Base-by-base conservation (phyloP, 2,888 invertebrate species). In the Leptopilina drosophilae region DNA sequence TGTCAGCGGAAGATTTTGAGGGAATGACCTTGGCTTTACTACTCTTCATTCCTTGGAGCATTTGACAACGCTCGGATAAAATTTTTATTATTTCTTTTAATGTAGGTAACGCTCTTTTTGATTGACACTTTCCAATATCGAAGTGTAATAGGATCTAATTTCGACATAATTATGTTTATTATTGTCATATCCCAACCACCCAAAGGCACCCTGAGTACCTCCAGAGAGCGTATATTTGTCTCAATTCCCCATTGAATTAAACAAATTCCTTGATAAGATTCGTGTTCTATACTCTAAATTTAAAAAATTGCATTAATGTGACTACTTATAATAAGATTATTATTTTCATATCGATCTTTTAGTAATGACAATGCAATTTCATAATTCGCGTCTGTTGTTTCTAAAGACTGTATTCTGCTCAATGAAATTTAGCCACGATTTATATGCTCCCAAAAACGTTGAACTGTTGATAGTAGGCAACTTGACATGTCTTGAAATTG, bases 221-320 rank as follows among this genome's bases (percentile, higher is more conserved):
- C 56, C 56, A 56, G 56, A 5, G 56, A 56, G 56, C 56, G 56
- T 14, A 56, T n/a, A 56, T 56, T 56, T 56, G 6, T 56, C 56
- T 56, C 56, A 56, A 56, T 56, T 56, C 56, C 56, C 56, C 14
- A 56, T 56, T 56, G 56, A 56, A 56, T 56, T 56, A 14, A n/a
- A 56, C 56, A 14, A 56, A 56, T 56, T 12, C 56, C 56, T 12
- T 56, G 14, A 56, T 56, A 56, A 14, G 56, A 56, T 56, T 56
- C 56, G 12, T n/a, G 56, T 14, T 12, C n/a, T n/a, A 56, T 14
- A 56, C 12, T n/a, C 5, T n/a, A n/a, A n/a, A 56, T 56, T 12
- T 56, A n/a, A n/a, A 56, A 56, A 56, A 56, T 56, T 56, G 56
- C 56, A 56, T 56, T 56, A 14, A 56, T 56, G n/a, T 56, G 56